phyloP scores from a whole-genome alignment of 2,888 invertebrate genomes.

The Schrankia costaestrigalis region DNA sequence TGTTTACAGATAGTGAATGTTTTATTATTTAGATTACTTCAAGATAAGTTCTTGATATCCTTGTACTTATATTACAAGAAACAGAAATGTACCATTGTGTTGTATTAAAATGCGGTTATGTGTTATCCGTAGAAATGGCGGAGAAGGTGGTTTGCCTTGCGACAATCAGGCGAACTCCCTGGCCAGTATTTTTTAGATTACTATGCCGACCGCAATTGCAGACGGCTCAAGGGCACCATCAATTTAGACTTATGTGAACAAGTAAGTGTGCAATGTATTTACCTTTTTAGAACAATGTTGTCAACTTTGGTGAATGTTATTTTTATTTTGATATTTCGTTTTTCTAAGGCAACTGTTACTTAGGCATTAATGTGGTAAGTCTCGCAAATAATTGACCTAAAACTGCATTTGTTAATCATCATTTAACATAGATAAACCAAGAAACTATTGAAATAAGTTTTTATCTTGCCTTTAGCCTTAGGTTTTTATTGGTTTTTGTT shows the following conservation, averaged over 20 bases:
- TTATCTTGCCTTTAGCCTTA: no score
- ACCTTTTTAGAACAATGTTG: not conserved
- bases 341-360: no score
- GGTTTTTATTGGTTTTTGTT: no score
- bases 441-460: no score
- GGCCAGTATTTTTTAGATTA: slow-evolving; percentile 97
- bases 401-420: no score
- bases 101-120: slow-evolving; percentile 12
- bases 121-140: slow-evolving; percentile 90
- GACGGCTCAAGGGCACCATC: slow-evolving; percentile 93
- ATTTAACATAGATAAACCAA: no score
- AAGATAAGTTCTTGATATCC: not conserved
- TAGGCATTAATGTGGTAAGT: no score
- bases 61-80: not conserved
- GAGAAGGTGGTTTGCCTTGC: slow-evolving; percentile 95
- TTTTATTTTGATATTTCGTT: no score
- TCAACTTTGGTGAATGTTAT: no score
- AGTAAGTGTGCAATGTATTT: slow-evolving; percentile 71
- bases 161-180: slow-evolving; percentile 94
- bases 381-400: no score
- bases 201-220: slow-evolving; percentile 92
- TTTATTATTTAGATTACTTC: slow-evolving; percentile 9
- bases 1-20: slow-evolving; percentile 55
- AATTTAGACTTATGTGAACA: slow-evolving; percentile 98
- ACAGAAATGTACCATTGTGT: slow-evolving; percentile 15